These are phyloP conservation scores for Cheilinus undulatus DNA, from an alignment of 2,113 vertebrate species.

Conservation along the genomic window DNA sequence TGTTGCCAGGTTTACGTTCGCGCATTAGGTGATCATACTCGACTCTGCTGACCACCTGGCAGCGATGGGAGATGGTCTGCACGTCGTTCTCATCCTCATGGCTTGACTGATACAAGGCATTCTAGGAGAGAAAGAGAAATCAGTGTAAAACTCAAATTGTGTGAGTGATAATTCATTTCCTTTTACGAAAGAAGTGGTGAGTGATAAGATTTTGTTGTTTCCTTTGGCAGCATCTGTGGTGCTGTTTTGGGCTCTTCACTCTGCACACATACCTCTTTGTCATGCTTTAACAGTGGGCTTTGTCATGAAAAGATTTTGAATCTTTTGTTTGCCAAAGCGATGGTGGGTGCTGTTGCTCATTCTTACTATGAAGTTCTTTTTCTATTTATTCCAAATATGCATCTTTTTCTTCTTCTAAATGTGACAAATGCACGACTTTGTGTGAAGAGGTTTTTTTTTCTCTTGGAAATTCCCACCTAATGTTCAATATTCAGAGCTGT, in stretches of 20 bases:
- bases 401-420: constrained; percentile 13
- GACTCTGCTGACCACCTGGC: constrained; percentile 91
- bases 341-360: constrained; percentile 4
- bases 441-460: background rate
- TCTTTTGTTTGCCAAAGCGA: background rate
- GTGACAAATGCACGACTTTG: constrained; percentile 30
- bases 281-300: background rate
- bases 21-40: constrained; percentile 92
- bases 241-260: background rate
- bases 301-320: constrained; percentile 13
- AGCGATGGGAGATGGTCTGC: constrained; percentile 99
- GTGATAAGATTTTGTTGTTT: background rate
- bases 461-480: constrained; percentile 2
- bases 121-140: constrained; percentile 76
- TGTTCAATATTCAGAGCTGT: constrained; percentile 12
- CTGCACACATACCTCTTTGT: background rate
- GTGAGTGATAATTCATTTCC: too few relatives aligned
- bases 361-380: constrained; percentile 1
- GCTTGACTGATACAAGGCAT: constrained; percentile 96
- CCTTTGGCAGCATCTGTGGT: background rate
- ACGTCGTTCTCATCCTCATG: constrained; percentile 98
- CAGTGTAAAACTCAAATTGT: background rate
- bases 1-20: constrained; percentile 82
- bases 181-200: background rate
- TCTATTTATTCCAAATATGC: constrained; percentile 37